Conservation (phyloP, 2,888 invertebrate species). For the Teleiodes luculella region DNA sequence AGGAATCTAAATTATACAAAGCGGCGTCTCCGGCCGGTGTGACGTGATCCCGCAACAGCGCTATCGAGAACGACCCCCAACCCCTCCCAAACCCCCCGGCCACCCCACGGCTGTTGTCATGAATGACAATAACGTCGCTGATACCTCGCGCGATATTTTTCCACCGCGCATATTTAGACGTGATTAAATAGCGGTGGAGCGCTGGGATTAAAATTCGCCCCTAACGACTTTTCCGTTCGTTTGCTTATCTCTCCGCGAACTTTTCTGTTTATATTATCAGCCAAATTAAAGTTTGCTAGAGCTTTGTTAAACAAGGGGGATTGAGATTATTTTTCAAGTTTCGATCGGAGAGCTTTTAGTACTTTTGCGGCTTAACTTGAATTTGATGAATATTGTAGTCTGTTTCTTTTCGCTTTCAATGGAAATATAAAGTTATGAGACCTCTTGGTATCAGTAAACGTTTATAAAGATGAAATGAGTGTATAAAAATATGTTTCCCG, state of each 20-base stretch:
- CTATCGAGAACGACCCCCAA: constrained; percentile 52
- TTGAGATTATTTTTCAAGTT: constrained; percentile 29
- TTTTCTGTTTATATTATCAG: constrained; percentile 68
- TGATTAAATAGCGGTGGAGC: constrained; percentile 68
- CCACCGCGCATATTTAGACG: constrained; percentile 64
- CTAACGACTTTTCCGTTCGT: constrained; percentile 61
- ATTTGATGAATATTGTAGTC: background rate
- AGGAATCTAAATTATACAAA: constrained; percentile 47
- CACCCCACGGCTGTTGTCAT: constrained; percentile 47
- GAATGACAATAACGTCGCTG: constrained; percentile 74
- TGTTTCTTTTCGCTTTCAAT: background rate
- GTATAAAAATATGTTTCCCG: background rate
- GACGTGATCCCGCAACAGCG: constrained; percentile 57
- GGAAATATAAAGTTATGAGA: no score
- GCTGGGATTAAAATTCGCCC: constrained; percentile 61
- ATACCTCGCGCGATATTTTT: constrained; percentile 67
- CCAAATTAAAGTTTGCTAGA: constrained; percentile 70
- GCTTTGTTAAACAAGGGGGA: constrained; percentile 49
- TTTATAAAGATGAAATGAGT: no score
- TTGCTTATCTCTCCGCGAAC: constrained; percentile 63
- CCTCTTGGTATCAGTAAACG: no score
- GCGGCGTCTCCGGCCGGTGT: constrained; percentile 40
- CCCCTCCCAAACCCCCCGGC: constrained; percentile 26
- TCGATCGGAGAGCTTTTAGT: constrained; percentile 12
- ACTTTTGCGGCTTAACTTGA: background rate